Evolutionary conservation across 2,888 invertebrate genomes (phyloP), one percentile per base, ranked within the genome.

Genomic region (Leptarthrus brevirostris): DNA sequence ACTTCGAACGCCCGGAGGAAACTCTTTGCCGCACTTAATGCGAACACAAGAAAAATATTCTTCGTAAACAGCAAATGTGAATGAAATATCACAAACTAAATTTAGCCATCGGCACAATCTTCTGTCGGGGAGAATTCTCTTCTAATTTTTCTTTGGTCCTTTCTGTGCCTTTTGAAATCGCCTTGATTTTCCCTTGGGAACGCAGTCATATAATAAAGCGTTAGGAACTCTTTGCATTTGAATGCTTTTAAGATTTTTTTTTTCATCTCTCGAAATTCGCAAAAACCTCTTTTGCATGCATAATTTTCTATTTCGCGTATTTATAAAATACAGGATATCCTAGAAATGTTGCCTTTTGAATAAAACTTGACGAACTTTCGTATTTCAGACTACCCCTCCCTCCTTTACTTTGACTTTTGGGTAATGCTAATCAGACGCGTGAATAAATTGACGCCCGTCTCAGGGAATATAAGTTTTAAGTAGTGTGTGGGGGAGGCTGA

Each of bases 41-140:
- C 1, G 49, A 12, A 16, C 18, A 12, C 2, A 49, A 49, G 20
- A 49, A 49, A 49, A 49, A 20, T 49, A 16, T 49, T 3, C 18
- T 3, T 49, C 6, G 18, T 20, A 49, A 49, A 49, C 16, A 20
- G 49, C 49, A 49, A 49, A 49, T 49, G 49, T 49, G 49, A 49
- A 1, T 49, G 16, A 20, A 20, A 49, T 49, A 20, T 49, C 49
- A 49, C 14, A 49, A 49, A 49, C 5, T 20, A 20, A 49, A 49
- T 49, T 49, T 49, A 14, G 49, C 49, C 20, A 20, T 20, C 20
- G 49, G 49, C 49, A 20, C 4, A 49, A 20, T 49, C 18, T 49
- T 49, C 12, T 49, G 4, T 49, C 3, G 40, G 8, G 49, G 20
- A 49, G 16, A 3, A 6, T 49, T 49, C n/a, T 49, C 18, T 49